Conservation (phyloP, 2,888 invertebrate species). For the Hirudinaria manillensis region DNA sequence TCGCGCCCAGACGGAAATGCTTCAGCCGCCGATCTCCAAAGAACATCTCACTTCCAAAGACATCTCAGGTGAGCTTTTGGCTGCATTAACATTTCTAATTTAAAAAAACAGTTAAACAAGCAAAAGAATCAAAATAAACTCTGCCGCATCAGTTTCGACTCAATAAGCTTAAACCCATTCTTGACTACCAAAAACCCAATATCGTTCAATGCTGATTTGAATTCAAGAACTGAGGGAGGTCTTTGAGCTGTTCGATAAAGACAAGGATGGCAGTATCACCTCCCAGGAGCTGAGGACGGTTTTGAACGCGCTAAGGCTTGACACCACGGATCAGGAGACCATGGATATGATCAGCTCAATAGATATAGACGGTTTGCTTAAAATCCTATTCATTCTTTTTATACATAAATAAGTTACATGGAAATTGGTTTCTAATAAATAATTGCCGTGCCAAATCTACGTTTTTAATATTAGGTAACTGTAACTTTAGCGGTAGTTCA, state of each 20-base stretch:
- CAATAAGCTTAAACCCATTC: too few species aligned
- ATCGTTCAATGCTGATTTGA: neutral
- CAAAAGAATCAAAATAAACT: neutral
- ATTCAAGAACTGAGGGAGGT: constrained; percentile 38
- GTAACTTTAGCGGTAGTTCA: too few species aligned
- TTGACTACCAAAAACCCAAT: too few species aligned
- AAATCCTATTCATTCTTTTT: neutral
- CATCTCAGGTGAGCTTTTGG: neutral
- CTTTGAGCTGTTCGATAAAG: constrained; percentile 40
- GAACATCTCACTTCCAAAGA: neutral
- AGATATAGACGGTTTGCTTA: constrained; percentile 39
- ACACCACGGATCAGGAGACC: constrained; percentile 40
- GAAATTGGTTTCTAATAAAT: too few species aligned
- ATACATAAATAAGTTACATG: too few species aligned
- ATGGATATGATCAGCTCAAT: constrained; percentile 41
- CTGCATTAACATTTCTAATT: too few species aligned
- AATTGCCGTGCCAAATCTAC: too few species aligned
- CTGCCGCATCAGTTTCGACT: too few species aligned
- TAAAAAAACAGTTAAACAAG: neutral
- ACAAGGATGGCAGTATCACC: constrained; percentile 40
- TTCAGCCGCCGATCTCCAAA: neutral
- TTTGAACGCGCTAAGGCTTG: constrained; percentile 38
- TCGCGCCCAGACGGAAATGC: neutral
- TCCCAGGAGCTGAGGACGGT: constrained; percentile 39
- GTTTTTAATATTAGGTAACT: too few species aligned